Evolutionary conservation across 1,140 invertebrate genomes (phyloP), one percentile per base, ranked within the genome.

Genomic region (Eumeta japonica): DNA sequence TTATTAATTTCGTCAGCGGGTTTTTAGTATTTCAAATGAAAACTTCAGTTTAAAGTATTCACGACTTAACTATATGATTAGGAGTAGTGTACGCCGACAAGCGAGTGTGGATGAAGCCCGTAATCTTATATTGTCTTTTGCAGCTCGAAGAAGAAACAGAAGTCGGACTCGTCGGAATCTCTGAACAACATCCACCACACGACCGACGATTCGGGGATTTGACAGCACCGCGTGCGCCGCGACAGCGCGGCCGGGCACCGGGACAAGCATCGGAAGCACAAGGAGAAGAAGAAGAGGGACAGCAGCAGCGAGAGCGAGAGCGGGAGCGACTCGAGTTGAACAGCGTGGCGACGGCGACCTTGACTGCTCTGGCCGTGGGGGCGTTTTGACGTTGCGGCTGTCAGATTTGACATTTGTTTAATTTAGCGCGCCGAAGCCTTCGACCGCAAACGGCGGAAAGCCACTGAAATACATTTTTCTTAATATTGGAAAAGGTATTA

Each of bases 161-260:
- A 71, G 41, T 59, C 68, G 0, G 57, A 65, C 0, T 73, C 68
- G 0, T 62, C 67, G 30, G 68, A 68, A 36, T 73, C 68, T 0
- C 16, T 62, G 1, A 71, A 73, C 19, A 70, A 71, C 35, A 53
- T 66, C 35, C 68, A 73, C 1, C 68, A 71, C 10, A 73, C 68
- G 2, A 73, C 68, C 0, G 68, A 73, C 36, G 68, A 73, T 31
- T 73, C 68, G 4, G 68, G 68, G 17, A 74, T 74, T 65, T 74
- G 68, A 74, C 68, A 74, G 60, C 64, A 74, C 34, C 58, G 65
- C 13, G 50, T 68, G 10, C 52, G 65, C 19, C 50, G 67, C 15
- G 63, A 62, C 3, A 68, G 63, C 46, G 61, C 63, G 2, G 55
- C 50, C 20, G 47, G 58, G 12, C 28, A 39, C 20, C 35, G 32